phyloP scores from a whole-genome alignment of 2,888 invertebrate species.

The Microplitis deprimator region DNA sequence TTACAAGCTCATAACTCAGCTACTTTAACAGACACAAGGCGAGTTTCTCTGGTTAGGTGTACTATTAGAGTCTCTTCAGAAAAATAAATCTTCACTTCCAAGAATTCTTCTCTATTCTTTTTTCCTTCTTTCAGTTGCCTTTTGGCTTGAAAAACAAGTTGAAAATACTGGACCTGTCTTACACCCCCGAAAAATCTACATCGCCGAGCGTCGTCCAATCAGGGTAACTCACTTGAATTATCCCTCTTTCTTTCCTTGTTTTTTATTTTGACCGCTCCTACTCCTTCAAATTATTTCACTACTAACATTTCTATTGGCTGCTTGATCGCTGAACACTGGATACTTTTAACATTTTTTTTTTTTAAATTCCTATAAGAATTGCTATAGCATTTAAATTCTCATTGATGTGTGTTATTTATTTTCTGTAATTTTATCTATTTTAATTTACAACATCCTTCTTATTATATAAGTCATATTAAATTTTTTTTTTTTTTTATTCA shows the following conservation, averaged over 20 bases:
- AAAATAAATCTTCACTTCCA: conserved; percentile 69
- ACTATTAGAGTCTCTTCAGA: conserved; percentile 67
- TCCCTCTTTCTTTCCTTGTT: conserved; percentile 22
- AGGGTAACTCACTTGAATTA: conserved; percentile 16
- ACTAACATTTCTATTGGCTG: conserved; percentile 12
- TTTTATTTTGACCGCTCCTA: neutral
- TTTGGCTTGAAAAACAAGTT: conserved; percentile 12
- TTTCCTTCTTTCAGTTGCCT: conserved; percentile 26
- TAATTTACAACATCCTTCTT: neutral
- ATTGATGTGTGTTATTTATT: conserved; percentile 1
- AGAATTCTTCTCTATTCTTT: conserved; percentile 53
- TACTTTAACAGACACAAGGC: conserved; percentile 58
- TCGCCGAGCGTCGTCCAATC: neutral
- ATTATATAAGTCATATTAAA: neutral
- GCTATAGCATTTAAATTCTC: conserved; percentile 1
- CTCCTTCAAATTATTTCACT: conserved; percentile 13
- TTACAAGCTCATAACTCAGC: conserved; percentile 67
- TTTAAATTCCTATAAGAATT: neutral
- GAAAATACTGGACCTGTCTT: conserved; percentile 11
- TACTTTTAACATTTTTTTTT: conserved; percentile 1
- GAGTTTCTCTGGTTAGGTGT: conserved; percentile 61
- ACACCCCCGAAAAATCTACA: neutral
- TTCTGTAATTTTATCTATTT: neutral
- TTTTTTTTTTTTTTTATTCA: neutral
- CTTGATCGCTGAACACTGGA: neutral